Percentiles rank a stretch among this genome's conserved stretches.
phyloP scores from a whole-genome alignment of 2,888 invertebrate genomes.

The Empis livida region DNA sequence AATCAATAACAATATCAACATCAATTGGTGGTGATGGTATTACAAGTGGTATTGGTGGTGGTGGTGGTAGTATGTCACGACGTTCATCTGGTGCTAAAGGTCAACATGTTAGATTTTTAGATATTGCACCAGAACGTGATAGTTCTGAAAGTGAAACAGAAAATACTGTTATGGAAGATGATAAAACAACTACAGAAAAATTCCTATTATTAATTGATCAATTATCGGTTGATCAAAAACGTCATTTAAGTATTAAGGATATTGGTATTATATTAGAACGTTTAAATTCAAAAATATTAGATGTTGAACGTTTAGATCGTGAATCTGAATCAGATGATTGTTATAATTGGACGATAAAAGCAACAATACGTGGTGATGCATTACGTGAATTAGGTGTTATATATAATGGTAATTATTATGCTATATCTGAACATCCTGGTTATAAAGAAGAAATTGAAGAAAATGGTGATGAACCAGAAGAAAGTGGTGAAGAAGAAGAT shows the following conservation, averaged over 20 bases:
- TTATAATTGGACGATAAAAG: conserved; percentile 95
- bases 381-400: conserved; percentile 83
- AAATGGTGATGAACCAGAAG: conserved; percentile 70
- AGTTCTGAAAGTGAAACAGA: conserved; percentile 89
- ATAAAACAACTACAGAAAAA: conserved; percentile 78
- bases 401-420: conserved; percentile 91
- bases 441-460: conserved; percentile 84
- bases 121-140: conserved; percentile 64
- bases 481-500: conserved; percentile 62
- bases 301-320: conserved; percentile 82
- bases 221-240: conserved; percentile 81
- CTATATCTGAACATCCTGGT: conserved; percentile 88
- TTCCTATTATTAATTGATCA: conserved; percentile 88
- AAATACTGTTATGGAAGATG: conserved; percentile 86
- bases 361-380: conserved; percentile 83
- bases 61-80: conserved; percentile 30
- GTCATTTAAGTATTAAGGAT: conserved; percentile 85
- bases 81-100: conserved; percentile 48
- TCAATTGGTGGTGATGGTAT: conserved; percentile 19
- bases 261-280: conserved; percentile 89
- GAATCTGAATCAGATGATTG: conserved; percentile 89
- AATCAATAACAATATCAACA: conserved; percentile 36
- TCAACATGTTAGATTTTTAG: conserved; percentile 76
- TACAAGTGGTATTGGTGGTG: background rate
- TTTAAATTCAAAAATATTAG: conserved; percentile 83